A percentile compares a stretch with the other conserved stretches of the same genome.
phyloP scores from a whole-genome alignment of 2,888 invertebrate genomes.

The Acleris holmiana region DNA sequence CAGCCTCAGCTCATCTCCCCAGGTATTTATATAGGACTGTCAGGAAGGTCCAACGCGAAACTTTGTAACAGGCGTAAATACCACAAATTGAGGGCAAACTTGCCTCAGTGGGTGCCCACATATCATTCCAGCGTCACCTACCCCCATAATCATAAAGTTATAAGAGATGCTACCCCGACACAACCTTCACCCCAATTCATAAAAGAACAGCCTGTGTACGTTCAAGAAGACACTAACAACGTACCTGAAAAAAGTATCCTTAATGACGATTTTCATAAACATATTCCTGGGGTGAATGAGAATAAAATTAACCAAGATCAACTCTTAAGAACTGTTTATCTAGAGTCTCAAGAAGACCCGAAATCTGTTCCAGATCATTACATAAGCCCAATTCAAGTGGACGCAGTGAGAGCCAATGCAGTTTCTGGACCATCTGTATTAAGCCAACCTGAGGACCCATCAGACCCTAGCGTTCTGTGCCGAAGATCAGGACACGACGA shows the following conservation, averaged over 20 bases:
- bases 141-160: conserved; percentile 5
- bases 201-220: conserved; percentile 3
- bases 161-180: background rate
- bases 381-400: background rate
- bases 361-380: conserved; percentile 1
- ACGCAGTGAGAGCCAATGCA: background rate
- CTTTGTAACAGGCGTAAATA: conserved; percentile 19
- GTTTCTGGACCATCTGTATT: background rate
- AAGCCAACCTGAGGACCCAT: background rate
- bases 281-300: background rate
- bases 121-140: background rate
- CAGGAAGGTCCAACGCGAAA: conserved; percentile 2
- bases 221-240: background rate
- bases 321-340: background rate
- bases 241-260: background rate
- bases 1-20: background rate
- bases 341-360: background rate
- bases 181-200: conserved; percentile 10
- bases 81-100: background rate
- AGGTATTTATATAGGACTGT: background rate
- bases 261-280: background rate
- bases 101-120: conserved; percentile 9
- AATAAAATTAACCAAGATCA: background rate
- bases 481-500: conserved; percentile 1
- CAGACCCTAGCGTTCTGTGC: background rate